A percentile compares a stretch with the other conserved stretches of the same genome.
Conservation (phyloP, 1,140 invertebrate genomes). For the Diprion similis region DNA sequence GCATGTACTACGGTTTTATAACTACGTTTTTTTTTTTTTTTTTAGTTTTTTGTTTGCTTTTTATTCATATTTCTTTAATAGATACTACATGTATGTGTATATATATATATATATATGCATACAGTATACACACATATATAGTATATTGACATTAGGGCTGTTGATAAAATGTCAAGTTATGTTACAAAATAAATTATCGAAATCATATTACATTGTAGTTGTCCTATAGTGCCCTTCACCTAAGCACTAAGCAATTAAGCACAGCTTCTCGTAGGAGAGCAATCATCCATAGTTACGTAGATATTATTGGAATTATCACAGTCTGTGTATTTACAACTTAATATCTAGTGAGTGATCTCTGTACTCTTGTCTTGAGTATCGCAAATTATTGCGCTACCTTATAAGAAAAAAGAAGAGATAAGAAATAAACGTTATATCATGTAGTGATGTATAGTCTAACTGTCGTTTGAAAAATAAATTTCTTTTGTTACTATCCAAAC, state of each 20-base stretch:
- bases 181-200: conserved; percentile 2
- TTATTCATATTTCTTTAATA: neutral
- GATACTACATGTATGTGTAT: too few species aligned
- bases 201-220: neutral
- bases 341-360: conserved; percentile 14
- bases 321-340: conserved; percentile 64
- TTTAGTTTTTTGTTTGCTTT: too few species aligned
- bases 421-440: too few species aligned
- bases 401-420: too few species aligned
- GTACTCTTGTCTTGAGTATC: neutral
- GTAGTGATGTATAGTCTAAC: too few species aligned
- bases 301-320: conserved; percentile 62
- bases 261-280: conserved; percentile 28
- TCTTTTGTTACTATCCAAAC: too few species aligned
- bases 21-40: too few species aligned
- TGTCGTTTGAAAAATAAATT: too few species aligned
- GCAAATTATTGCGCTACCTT: too few species aligned
- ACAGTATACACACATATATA: too few species aligned
- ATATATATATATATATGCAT: too few species aligned
- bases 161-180: too few species aligned
- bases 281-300: conserved; percentile 43
- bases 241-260: neutral
- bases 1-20: neutral
- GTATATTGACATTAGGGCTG: neutral
- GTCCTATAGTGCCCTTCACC: conserved; percentile 4